Evolutionary conservation across 2,888 invertebrate species (phyloP).

Genomic region (Euplexia lucipara): DNA sequence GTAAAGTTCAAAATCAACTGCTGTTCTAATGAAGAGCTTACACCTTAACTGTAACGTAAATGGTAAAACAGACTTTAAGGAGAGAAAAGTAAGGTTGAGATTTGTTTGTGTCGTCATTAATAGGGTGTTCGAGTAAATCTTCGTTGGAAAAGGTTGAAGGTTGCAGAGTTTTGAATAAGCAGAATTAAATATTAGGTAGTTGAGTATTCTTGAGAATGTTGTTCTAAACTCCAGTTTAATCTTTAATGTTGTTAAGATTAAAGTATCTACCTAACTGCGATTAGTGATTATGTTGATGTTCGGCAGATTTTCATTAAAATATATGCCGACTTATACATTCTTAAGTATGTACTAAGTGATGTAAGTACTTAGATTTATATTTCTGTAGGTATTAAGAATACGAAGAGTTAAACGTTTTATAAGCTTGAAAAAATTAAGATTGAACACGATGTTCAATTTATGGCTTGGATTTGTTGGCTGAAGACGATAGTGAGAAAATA

Average conservation of each 20-base stretch:
- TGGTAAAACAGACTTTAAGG: slow-evolving; percentile 1
- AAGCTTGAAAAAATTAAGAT: too few species aligned
- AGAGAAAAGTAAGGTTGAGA: not conserved
- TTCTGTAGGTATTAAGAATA: not conserved
- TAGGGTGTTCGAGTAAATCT: slow-evolving; percentile 55
- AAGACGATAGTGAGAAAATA: too few species aligned
- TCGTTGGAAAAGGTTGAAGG: slow-evolving; percentile 56
- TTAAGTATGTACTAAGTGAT: not conserved
- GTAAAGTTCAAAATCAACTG: slow-evolving; percentile 37
- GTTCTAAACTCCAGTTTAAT: slow-evolving; percentile 59
- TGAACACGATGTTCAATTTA: too few species aligned
- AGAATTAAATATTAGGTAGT: slow-evolving; percentile 63
- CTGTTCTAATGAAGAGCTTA: slow-evolving; percentile 37
- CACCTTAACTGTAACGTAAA: not conserved
- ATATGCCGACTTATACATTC: not conserved
- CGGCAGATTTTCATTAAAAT: not conserved
- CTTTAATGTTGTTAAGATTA: slow-evolving; percentile 52
- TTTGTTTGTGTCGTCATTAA: slow-evolving; percentile 25
- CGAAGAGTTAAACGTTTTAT: slow-evolving; percentile 4
- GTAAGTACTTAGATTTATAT: slow-evolving; percentile 2
- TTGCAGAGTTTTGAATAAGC: slow-evolving; percentile 58
- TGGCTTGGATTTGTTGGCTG: too few species aligned
- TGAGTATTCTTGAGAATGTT: slow-evolving; percentile 60
- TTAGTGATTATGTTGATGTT: slow-evolving; percentile 50
- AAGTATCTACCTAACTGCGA: slow-evolving; percentile 55